Evolutionary conservation across 2,888 invertebrate species (phyloP), one percentile per base, ranked within the genome.

Genomic region (Tachina lurida): DNA sequence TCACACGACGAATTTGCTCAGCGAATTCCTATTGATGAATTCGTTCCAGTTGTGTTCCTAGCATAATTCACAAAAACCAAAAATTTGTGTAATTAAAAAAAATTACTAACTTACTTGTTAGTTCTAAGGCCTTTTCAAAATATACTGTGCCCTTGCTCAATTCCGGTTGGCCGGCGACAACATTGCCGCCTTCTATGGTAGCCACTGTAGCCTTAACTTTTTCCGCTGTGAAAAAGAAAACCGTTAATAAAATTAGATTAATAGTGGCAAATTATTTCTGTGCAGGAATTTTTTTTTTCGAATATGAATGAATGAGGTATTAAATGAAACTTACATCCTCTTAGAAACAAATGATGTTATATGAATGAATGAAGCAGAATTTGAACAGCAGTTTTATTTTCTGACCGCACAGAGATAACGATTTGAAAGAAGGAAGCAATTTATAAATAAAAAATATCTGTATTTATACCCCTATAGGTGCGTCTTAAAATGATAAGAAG

Each of bases 61-160:
- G n/a, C n/a, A n/a, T 31, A 31, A 31, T 31, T 31, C 4, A 31
- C 31, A 31, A 31, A 31, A 31, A 31, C 31, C 31, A 31, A 31
- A 39, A 45, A 39, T 45, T 8, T 52, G 5, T 43, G 7, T 39
- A 56, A 31, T 31, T 31, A 31, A 31, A 31, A 31, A 13, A 52
- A 22, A 4, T 22, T 17, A 15, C 1, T 22, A 10, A 88, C 88
- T 88, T 88, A 90, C 90, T 89, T 87, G 90, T 90, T 49, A 87
- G 87, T 78, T 87, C 88, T 45, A 90, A 76, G 5, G 90, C 90
- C 31, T 67, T 88, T 76, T 90, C 90, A 70, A 85, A 90, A 76
- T 89, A 89, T 83, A 88, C 89, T 3, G 89, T 84, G n/a, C 88
- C 88, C 63, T 89, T 89, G 19, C 67, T 70, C 19, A 87, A 84